These are phyloP conservation scores for Zootoca vivipara DNA, from an alignment of 2,113 vertebrate species.

Conservation along the genomic window DNA sequence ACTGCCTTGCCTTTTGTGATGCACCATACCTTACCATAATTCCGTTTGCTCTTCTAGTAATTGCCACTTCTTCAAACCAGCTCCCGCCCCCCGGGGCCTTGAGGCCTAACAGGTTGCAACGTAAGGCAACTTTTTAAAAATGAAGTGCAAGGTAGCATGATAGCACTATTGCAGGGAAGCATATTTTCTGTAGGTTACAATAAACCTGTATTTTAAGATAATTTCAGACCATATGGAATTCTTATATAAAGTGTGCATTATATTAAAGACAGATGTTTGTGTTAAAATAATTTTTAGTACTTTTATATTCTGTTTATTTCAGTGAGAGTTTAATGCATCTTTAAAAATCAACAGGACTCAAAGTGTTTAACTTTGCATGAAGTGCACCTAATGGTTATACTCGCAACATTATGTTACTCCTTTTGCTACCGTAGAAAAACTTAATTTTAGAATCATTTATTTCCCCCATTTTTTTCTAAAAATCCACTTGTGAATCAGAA, in stretches of 20 bases:
- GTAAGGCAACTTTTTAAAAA: no score
- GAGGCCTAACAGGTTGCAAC: no score
- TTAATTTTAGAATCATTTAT: slow-evolving; percentile 44
- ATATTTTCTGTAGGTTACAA: no score
- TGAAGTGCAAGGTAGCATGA: no score
- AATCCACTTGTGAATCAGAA: slow-evolving; percentile 63
- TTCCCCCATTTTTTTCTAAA: slow-evolving; percentile 52
- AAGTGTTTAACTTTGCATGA: neutral
- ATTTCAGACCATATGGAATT: neutral
- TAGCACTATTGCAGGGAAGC: no score
- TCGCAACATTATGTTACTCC: slow-evolving; percentile 59
- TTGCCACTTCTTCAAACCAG: no score
- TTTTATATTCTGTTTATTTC: neutral
- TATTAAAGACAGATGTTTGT: neutral
- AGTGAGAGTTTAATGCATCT: neutral
- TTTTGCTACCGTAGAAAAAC: slow-evolving; percentile 20
- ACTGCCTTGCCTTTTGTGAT: no score
- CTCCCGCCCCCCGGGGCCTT: no score
- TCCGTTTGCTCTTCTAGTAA: no score
- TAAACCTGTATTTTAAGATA: no score
- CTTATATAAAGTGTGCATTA: neutral
- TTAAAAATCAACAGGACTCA: neutral
- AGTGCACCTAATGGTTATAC: slow-evolving; percentile 19
- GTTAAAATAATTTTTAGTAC: neutral
- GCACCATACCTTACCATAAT: no score